Evolutionary conservation across 2,797 vertebrate genomes (phyloP).

Genomic region (Scolopax rusticola): DNA sequence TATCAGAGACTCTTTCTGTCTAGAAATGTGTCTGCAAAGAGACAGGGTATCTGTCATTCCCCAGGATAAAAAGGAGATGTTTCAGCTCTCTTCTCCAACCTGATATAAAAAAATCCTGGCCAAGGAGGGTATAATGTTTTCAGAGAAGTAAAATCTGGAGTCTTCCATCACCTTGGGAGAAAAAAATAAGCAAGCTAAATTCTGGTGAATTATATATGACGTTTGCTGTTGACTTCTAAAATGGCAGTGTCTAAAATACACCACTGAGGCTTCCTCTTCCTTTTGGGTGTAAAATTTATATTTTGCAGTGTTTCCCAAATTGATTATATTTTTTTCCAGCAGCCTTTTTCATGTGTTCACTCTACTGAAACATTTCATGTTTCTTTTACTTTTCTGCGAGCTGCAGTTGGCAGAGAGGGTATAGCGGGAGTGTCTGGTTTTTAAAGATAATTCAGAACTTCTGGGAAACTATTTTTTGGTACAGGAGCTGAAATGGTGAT

Average conservation of each 20-base stretch:
- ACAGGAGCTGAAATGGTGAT: neutral
- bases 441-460: neutral
- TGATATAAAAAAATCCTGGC: neutral
- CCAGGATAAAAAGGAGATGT: neutral
- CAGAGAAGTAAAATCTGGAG: neutral
- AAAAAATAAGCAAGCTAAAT: neutral
- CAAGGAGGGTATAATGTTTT: neutral
- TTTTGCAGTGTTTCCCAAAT: neutral
- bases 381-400: neutral
- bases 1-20: neutral
- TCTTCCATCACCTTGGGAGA: neutral
- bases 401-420: neutral
- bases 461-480: neutral
- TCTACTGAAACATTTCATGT: neutral
- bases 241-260: neutral
- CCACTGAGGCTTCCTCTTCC: neutral
- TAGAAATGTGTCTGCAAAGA: neutral
- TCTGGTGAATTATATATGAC: neutral
- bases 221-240: neutral
- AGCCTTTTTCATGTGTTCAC: neutral
- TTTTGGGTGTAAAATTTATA: neutral
- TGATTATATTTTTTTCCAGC: neutral
- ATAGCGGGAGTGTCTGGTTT: rapidly evolving
- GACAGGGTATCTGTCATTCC: neutral
- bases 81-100: neutral